Percentiles rank a stretch among this genome's conserved stretches.
These are phyloP conservation scores for Neoascia interrupta DNA, from an alignment of 2,888 invertebrate species.

Conservation along the genomic window DNA sequence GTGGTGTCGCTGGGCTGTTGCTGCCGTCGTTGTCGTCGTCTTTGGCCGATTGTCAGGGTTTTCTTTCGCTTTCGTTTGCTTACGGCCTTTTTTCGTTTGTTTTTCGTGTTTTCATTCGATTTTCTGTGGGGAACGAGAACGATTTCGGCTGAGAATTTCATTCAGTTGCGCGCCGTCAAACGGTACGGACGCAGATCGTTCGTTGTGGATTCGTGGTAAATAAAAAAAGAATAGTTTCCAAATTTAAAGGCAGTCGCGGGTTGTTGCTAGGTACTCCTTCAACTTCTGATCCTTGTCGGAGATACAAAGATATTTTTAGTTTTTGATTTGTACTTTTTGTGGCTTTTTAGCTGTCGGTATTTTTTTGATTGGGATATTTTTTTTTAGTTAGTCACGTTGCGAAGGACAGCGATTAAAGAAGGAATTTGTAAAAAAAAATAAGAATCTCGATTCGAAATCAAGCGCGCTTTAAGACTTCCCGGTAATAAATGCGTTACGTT, in stretches of 20 bases:
- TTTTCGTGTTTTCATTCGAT: slow-evolving; percentile 56
- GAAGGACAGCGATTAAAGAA: slow-evolving; percentile 17
- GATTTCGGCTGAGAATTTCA: slow-evolving; percentile 72
- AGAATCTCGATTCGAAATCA: neutral
- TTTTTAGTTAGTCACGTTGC: slow-evolving; percentile 10
- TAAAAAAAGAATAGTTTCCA: slow-evolving; percentile 30
- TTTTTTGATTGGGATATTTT: slow-evolving; percentile 22
- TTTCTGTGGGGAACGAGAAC: slow-evolving; percentile 61
- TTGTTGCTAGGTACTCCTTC: slow-evolving; percentile 30
- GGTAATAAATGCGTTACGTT: no score
- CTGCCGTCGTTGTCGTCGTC: slow-evolving; percentile 35
- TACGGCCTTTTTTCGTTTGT: slow-evolving; percentile 42
- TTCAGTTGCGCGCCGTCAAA: slow-evolving; percentile 80
- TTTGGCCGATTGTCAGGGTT: slow-evolving; percentile 46
- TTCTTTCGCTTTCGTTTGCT: slow-evolving; percentile 64
- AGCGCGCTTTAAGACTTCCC: neutral
- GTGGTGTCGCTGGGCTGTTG: slow-evolving; percentile 44
- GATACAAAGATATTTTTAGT: slow-evolving; percentile 55
- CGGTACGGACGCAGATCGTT: slow-evolving; percentile 78
- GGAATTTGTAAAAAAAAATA: slow-evolving; percentile 7
- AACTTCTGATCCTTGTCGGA: slow-evolving; percentile 55
- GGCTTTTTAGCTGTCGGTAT: slow-evolving; percentile 24
- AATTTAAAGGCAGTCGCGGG: slow-evolving; percentile 10
- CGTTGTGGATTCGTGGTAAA: slow-evolving; percentile 71
- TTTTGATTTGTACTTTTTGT: slow-evolving; percentile 11